A percentile compares a stretch with the other conserved stretches of the same genome.
phyloP scores from a whole-genome alignment of 1,140 invertebrate genomes.

The Trigoniulus corallinus region DNA sequence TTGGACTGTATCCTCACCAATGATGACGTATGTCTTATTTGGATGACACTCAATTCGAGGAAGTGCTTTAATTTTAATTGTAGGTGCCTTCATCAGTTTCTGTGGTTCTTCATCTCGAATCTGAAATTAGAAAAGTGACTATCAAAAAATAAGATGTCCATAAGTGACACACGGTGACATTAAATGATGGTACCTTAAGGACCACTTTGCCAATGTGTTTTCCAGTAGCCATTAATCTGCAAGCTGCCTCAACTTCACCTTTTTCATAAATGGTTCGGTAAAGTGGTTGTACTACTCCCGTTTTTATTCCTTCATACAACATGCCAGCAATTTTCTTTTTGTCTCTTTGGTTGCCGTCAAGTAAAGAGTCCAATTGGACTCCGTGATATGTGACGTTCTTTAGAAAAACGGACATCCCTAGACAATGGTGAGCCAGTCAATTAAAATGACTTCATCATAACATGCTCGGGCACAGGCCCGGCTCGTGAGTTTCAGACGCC shows the following conservation, averaged over 20 bases:
- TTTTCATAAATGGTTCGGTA: conserved; percentile 28
- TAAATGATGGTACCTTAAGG: conserved; percentile 32
- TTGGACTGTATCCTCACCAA: conserved; percentile 22
- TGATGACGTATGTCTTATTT: conserved; percentile 32
- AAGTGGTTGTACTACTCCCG: conserved; percentile 36
- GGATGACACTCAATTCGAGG: conserved; percentile 11
- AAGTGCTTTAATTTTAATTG: not conserved
- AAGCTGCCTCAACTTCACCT: conserved; percentile 33
- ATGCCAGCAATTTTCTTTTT: conserved; percentile 31
- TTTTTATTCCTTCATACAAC: conserved; percentile 41
- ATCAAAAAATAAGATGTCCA: too few species aligned
- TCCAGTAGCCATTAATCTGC: conserved; percentile 44
- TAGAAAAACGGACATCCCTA: conserved; percentile 39
- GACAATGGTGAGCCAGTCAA: too few species aligned
- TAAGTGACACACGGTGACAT: too few species aligned
- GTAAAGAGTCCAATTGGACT: conserved; percentile 36
- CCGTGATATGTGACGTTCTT: conserved; percentile 41
- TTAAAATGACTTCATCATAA: too few species aligned
- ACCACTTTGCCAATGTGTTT: conserved; percentile 59
- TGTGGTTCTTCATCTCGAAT: conserved; percentile 20
- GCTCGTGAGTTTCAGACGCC: too few species aligned
- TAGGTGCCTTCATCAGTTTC: not conserved
- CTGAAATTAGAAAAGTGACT: too few species aligned
- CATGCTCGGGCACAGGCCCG: too few species aligned
- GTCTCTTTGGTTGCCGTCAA: conserved; percentile 22